A percentile compares a stretch with the other conserved stretches of the same genome.
Evolutionary conservation across 2,888 invertebrate genomes (phyloP).

Genomic region (Hydrotaea cyrtoneurina): DNA sequence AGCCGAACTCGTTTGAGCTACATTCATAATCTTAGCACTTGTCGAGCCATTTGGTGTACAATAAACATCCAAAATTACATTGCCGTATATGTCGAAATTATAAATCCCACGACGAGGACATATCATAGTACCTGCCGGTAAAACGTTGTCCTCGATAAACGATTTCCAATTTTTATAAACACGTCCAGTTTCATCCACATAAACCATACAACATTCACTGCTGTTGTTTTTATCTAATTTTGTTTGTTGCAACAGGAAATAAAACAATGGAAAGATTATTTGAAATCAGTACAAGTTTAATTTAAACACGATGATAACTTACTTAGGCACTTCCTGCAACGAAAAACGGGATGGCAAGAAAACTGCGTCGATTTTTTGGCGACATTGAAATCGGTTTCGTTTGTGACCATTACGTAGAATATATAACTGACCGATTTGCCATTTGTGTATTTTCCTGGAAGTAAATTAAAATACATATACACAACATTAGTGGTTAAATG

Average conservation of each 20-base stretch:
- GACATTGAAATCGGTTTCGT: conserved; percentile 59
- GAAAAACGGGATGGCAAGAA: conserved; percentile 77
- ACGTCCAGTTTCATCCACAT: conserved; percentile 78
- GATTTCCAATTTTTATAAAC: conserved; percentile 81
- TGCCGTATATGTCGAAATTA: conserved; percentile 52
- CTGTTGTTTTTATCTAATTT: conserved; percentile 68
- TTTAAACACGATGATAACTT: conserved; percentile 54
- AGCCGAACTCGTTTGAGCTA: conserved; percentile 70
- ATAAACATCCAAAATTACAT: conserved; percentile 71
- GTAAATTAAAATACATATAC: not conserved
- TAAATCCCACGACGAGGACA: conserved; percentile 81
- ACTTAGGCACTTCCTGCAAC: conserved; percentile 77
- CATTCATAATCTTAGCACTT: conserved; percentile 54
- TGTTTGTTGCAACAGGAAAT: not conserved
- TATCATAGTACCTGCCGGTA: conserved; percentile 80
- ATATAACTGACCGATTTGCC: conserved; percentile 74
- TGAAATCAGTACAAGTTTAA: not conserved
- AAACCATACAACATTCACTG: conserved; percentile 76
- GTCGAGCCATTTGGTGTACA: conserved; percentile 73
- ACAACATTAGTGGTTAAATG: not conserved
- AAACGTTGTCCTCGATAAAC: conserved; percentile 80
- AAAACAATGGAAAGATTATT: not conserved
- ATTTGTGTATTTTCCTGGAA: conserved; percentile 77
- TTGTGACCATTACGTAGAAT: conserved; percentile 76
- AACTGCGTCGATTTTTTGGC: conserved; percentile 69